phyloP scores from a whole-genome alignment of 2,797 vertebrate genomes.

The Hirundo rustica region DNA sequence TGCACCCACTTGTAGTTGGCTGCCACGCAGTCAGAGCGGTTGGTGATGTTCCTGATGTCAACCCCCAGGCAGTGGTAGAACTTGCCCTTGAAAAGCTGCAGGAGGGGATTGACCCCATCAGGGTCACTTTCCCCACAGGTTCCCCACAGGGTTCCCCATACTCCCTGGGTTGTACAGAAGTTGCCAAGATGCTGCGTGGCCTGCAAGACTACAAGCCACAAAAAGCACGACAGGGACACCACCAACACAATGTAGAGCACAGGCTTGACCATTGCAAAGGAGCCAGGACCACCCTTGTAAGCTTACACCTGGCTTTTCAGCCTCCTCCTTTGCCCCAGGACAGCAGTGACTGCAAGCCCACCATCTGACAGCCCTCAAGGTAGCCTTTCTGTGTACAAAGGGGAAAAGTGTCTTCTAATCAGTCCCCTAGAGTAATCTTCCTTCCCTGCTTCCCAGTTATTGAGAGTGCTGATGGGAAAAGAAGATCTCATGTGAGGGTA shows the following conservation, averaged over 20 bases:
- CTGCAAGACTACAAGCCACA: neutral
- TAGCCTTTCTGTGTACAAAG: neutral
- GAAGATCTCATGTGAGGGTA: neutral
- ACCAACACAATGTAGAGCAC: neutral
- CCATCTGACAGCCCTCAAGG: neutral
- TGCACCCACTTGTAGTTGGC: constrained; percentile 98
- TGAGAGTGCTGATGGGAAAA: neutral
- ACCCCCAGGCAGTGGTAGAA: constrained; percentile 95
- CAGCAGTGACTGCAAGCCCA: neutral
- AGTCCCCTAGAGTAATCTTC: neutral
- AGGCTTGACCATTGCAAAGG: neutral
- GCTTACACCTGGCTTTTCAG: neutral
- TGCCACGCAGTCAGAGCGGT: constrained; percentile 91
- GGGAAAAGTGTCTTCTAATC: neutral
- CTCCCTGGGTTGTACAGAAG: neutral
- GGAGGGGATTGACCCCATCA: constrained; percentile 22
- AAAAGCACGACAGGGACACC: neutral
- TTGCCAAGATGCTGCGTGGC: neutral
- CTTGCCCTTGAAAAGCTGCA: constrained; percentile 96
- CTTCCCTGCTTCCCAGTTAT: neutral
- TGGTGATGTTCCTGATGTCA: constrained; percentile 95
- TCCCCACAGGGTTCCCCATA: neutral
- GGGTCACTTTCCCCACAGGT: neutral
- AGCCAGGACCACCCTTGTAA: neutral
- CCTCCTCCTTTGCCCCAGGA: neutral